Conservation (phyloP, 2,797 vertebrate species). For the Notamacropus eugenii region DNA sequence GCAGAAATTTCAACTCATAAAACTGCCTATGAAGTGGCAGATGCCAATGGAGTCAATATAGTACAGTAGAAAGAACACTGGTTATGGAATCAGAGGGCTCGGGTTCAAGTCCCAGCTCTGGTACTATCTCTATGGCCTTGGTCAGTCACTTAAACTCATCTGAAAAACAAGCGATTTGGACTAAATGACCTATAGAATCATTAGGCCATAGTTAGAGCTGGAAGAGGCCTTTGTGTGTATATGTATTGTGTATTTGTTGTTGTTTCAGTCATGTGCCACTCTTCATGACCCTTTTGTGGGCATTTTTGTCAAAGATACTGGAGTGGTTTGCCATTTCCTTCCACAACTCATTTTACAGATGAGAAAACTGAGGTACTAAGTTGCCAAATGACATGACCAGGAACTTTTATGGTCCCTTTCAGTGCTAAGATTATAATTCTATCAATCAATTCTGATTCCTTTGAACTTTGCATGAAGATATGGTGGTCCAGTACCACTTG, state of each 20-base stretch:
- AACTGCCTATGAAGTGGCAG: background rate
- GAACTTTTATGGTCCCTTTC: background rate
- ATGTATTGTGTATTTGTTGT: too few species aligned
- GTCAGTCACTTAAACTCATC: background rate
- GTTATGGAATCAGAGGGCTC: background rate
- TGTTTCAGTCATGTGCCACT: too few species aligned
- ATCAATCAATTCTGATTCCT: background rate
- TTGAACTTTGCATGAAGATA: background rate
- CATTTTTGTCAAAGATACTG: too few species aligned
- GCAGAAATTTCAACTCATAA: background rate
- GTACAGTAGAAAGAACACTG: background rate
- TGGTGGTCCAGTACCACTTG: too few species aligned
- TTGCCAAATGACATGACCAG: constrained; percentile 2
- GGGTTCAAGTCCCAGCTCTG: background rate
- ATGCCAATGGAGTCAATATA: background rate
- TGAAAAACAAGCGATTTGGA: background rate
- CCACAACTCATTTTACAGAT: background rate
- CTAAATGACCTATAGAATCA: background rate
- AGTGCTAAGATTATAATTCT: background rate
- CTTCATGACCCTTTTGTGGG: too few species aligned
- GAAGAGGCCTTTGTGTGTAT: background rate
- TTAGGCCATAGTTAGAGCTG: background rate
- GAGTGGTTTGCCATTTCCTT: too few species aligned
- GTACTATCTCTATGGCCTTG: background rate
- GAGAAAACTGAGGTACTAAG: constrained; percentile 35